A percentile compares a stretch with the other conserved stretches of the same genome.
phyloP scores from a whole-genome alignment of 2,797 vertebrate genomes.

The Spea hammondii region DNA sequence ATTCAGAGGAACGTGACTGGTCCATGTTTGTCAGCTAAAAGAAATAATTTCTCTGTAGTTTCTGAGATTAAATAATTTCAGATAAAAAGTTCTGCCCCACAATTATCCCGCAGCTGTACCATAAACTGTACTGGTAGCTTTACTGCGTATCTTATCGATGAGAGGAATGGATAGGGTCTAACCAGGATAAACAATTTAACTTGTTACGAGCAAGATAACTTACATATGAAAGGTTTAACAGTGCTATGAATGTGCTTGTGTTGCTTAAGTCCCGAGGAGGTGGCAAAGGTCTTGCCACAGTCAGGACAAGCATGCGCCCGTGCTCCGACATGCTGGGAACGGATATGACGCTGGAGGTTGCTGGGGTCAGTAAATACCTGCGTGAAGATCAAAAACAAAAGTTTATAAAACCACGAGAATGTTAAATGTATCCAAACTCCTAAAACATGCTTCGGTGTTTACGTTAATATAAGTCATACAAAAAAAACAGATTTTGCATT shows the following conservation, averaged over 20 bases:
- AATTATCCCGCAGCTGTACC: no score
- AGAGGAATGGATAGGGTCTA: neutral
- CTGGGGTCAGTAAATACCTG: constrained; percentile 99
- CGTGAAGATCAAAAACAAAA: constrained; percentile 1
- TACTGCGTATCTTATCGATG: neutral
- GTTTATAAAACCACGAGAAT: constrained; percentile 11
- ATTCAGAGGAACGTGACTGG: no score
- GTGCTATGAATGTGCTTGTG: constrained; percentile 99
- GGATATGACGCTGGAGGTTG: constrained; percentile 97
- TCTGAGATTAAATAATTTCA: no score
- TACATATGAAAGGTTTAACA: constrained; percentile 99
- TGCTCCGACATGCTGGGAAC: constrained; percentile 94
- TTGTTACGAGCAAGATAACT: constrained; percentile 72
- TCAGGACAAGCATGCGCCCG: constrained; percentile 95
- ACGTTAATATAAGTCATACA: no score
- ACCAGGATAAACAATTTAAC: constrained; percentile 26
- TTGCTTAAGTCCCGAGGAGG: constrained; percentile 96
- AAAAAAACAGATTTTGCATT: no score
- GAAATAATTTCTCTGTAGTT: no score
- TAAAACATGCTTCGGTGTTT: no score
- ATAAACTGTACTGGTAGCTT: no score
- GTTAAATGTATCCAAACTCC: neutral
- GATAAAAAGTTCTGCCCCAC: no score
- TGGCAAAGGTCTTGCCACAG: constrained; percentile 98
- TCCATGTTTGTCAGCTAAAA: no score